These are phyloP conservation scores for Aporophyla lueneburgensis DNA, from an alignment of 2,888 invertebrate species.

Conservation along the genomic window DNA sequence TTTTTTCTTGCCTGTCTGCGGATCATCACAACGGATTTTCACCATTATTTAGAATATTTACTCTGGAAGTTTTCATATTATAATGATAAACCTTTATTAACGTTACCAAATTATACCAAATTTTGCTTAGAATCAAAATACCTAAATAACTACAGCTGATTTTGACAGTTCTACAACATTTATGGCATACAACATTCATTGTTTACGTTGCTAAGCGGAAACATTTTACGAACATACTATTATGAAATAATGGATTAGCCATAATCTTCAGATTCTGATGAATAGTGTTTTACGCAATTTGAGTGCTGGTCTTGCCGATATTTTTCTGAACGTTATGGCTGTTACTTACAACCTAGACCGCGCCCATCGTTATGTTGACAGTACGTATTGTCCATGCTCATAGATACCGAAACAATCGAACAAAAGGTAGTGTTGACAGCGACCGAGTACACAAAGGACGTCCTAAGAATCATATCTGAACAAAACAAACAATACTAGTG, in stretches of 20 bases:
- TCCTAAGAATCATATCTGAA: conserved; percentile 49
- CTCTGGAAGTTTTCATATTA: background rate
- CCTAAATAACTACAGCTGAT: too few relatives aligned
- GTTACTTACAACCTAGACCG: conserved; percentile 29
- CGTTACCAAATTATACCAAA: background rate
- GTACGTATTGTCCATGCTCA: conserved; percentile 58
- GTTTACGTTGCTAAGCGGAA: too few relatives aligned
- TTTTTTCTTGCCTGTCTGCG: background rate
- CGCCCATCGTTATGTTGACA: conserved; percentile 41
- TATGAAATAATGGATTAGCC: too few relatives aligned
- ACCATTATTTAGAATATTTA: too few relatives aligned
- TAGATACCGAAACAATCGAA: conserved; percentile 68
- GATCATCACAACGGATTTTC: background rate
- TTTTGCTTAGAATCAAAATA: background rate
- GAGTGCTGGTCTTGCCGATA: background rate
- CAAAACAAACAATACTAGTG: conserved; percentile 53
- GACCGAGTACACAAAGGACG: conserved; percentile 57
- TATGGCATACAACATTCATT: too few relatives aligned
- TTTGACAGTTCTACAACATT: too few relatives aligned
- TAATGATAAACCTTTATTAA: background rate
- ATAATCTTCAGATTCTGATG: too few relatives aligned
- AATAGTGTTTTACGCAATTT: too few relatives aligned
- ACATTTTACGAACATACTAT: too few relatives aligned
- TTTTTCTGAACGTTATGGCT: background rate
- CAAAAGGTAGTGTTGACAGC: conserved; percentile 70